phyloP scores from a whole-genome alignment of 2,888 invertebrate species.

The Aricia artaxerxes region DNA sequence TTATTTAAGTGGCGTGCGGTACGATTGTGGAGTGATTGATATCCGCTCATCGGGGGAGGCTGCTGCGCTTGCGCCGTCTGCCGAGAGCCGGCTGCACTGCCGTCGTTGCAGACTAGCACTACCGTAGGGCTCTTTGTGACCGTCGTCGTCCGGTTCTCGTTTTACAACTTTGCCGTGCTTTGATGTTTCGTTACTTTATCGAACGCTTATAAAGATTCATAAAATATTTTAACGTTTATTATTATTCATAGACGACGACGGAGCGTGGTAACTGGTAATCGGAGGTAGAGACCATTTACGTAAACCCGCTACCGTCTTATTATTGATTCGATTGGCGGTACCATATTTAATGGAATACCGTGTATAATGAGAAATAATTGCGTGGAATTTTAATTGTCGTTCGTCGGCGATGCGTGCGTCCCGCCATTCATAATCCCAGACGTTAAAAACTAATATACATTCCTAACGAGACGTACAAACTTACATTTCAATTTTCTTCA shows the following conservation, averaged over 20 bases:
- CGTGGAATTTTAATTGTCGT: conserved; percentile 66
- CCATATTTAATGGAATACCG: conserved; percentile 54
- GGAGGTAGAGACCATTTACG: conserved; percentile 33
- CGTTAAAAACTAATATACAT: conserved; percentile 23
- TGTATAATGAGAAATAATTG: conserved; percentile 59
- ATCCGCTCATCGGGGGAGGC: conserved; percentile 45
- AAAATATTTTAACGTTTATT: conserved; percentile 10
- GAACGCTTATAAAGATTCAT: background rate
- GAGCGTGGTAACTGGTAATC: conserved; percentile 15
- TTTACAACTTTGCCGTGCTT: background rate
- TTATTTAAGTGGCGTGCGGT: conserved; percentile 78
- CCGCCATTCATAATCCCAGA: conserved; percentile 38
- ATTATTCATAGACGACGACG: conserved; percentile 22
- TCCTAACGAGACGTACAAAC: conserved; percentile 9
- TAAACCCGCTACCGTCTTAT: conserved; percentile 35
- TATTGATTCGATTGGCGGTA: conserved; percentile 46
- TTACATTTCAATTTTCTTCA: conserved; percentile 14
- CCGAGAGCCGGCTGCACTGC: background rate
- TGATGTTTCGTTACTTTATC: background rate
- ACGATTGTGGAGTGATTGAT: conserved; percentile 77
- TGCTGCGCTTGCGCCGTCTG: background rate
- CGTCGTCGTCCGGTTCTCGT: background rate
- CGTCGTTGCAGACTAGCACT: background rate
- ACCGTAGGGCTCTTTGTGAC: background rate
- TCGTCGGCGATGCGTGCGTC: conserved; percentile 48